These are phyloP conservation scores for Morinoia aosen DNA, from an alignment of 2,888 invertebrate genomes.

Conservation along the genomic window DNA sequence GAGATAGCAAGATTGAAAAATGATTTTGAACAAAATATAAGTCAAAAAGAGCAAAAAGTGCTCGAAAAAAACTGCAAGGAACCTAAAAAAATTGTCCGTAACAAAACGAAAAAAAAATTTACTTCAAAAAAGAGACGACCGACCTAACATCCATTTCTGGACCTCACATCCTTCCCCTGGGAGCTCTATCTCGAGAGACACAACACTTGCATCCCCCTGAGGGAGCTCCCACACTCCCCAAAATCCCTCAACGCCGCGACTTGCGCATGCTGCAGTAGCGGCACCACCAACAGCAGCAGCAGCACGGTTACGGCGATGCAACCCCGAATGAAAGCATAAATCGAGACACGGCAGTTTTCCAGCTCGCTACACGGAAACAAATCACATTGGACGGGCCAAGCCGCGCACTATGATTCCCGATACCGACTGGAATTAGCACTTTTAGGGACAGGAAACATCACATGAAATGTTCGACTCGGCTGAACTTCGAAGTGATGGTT, in stretches of 20 bases:
- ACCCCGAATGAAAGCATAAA: slow-evolving; percentile 25
- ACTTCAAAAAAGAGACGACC: no score
- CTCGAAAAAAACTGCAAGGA: no score
- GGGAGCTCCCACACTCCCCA: background rate
- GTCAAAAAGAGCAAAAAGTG: no score
- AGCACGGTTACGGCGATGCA: background rate
- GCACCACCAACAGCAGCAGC: background rate
- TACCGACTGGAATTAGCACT: background rate
- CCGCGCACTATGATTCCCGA: background rate
- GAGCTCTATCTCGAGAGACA: no score
- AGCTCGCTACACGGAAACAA: slow-evolving; percentile 21
- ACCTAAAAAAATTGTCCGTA: no score
- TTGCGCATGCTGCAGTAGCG: background rate
- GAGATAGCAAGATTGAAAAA: no score
- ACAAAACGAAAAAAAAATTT: no score
- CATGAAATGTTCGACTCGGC: background rate
- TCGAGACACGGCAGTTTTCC: slow-evolving; percentile 29
- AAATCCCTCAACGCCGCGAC: background rate
- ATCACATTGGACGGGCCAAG: background rate
- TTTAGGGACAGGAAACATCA: background rate
- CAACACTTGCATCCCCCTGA: no score
- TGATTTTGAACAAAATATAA: no score
- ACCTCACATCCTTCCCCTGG: no score
- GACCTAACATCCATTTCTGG: no score
- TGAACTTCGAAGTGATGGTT: background rate